Conservation (phyloP, 1,140 invertebrate species). For the Hylyphantes graminicola region DNA sequence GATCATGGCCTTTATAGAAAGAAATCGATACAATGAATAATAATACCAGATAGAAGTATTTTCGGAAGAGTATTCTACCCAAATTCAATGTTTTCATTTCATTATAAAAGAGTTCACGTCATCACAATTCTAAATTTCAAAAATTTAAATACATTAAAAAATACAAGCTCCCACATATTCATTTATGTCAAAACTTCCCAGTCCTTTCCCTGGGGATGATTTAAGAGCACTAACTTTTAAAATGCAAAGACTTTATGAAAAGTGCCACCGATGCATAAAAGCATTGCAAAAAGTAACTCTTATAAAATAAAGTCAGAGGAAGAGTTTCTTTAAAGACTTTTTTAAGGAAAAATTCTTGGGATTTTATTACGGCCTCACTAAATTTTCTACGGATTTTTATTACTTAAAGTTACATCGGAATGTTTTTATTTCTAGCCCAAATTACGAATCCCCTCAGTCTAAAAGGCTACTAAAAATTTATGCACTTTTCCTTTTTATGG, state of each 20-base stretch:
- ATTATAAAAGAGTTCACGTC: too few relatives aligned
- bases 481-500: slow-evolving; percentile 3
- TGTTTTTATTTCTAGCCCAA: slow-evolving; percentile 24
- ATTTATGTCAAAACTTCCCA: too few relatives aligned
- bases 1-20: too few relatives aligned
- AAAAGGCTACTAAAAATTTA: not conserved
- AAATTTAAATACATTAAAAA: too few relatives aligned
- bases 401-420: not conserved
- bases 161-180: too few relatives aligned
- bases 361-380: not conserved
- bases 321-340: not conserved
- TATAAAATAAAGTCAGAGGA: not conserved
- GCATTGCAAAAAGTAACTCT: not conserved
- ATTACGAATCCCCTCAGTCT: not conserved
- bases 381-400: slow-evolving; percentile 2
- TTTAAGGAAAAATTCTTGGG: not conserved
- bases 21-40: too few relatives aligned
- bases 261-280: not conserved
- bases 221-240: not conserved
- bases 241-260: not conserved
- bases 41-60: too few relatives aligned
- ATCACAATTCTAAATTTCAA: too few relatives aligned
- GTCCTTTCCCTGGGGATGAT: too few relatives aligned
- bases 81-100: too few relatives aligned
- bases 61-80: too few relatives aligned